Evolutionary conservation across 2,113 vertebrate genomes (phyloP).

Genomic region (Xenus cinereus): DNA sequence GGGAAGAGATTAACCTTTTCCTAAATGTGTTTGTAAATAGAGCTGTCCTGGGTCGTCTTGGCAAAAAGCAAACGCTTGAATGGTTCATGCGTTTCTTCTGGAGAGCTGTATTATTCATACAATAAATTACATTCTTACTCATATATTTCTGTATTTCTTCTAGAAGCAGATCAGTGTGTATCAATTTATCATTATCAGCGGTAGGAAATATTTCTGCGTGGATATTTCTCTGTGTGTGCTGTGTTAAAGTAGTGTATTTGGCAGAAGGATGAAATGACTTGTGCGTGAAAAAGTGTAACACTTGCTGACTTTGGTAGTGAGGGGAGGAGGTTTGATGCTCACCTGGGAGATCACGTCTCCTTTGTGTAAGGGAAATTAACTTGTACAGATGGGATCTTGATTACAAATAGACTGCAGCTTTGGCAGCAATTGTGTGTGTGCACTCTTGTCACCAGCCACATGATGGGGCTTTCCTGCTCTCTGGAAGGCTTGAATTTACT

Average conservation of each 20-base stretch:
- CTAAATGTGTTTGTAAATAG: not conserved
- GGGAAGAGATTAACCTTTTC: not conserved
- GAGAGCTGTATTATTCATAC: not conserved
- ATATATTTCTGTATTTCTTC: not conserved
- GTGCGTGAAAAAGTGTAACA: not conserved
- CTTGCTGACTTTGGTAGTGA: not conserved
- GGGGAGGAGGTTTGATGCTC: not conserved
- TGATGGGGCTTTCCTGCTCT: not conserved
- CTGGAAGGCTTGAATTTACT: not conserved
- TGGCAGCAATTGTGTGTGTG: not conserved
- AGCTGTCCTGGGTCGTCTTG: not conserved
- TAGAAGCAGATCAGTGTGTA: not conserved
- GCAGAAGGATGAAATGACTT: not conserved
- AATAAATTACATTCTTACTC: not conserved
- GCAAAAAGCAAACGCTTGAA: not conserved
- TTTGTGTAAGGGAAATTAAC: not conserved
- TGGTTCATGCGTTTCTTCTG: not conserved
- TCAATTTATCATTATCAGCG: not conserved
- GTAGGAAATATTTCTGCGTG: not conserved
- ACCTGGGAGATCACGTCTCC: not conserved
- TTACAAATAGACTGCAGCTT: not conserved
- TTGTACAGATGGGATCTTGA: not conserved
- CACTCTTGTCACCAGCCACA: not conserved
- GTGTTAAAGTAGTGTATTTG: not conserved
- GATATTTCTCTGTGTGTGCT: not conserved